Evolutionary conservation across 2,113 vertebrate genomes (phyloP), one percentile per base, ranked within the genome.

Genomic region (Felis chaus): DNA sequence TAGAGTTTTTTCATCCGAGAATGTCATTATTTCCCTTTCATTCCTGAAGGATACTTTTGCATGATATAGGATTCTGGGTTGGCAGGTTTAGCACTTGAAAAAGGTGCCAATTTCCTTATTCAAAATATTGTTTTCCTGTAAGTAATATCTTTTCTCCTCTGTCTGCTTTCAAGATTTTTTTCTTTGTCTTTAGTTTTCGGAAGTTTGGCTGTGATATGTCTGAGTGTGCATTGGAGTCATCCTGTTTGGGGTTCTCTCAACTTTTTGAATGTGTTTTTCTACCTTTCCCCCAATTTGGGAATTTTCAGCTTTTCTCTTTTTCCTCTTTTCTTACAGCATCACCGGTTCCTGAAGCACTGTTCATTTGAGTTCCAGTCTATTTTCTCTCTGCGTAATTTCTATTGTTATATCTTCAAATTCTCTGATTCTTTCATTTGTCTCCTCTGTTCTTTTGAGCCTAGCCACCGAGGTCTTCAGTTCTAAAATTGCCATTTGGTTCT

Each of bases 171-270:
- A 89, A 68, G 63, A 84, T 39, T 68, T 48, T 91, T 95, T 87
- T 79, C 55, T 82, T 85, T 91, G 95, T 86, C 74, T 94, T 94
- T 86, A 57, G 65, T 86, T 86, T 94, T 86, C 73, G 73, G 13
- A 91, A 86, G 16, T 81, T 86, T 81, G 41, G 66, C 63, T 91
- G 15, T 87, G n/a, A 81, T 86, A 68, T 79, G 12, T 73, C 53
- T 91, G 53, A 65, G 23, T 45, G 23, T 86, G 55, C 63, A 81
- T 74, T 71, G 80, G 9, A 4, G 81, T 61, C 65, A 31, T n/a
- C 71, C 50, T 84, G 33, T 29, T 80, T 74, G 63, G 36, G 23
- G 4, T 85, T 79, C 63, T 81, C 29, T 96, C 16, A 79, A 4
- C 7, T 79, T 84, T 96, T 90, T 86, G 57, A 94, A 82, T 88